These are phyloP conservation scores for Heliconius sara DNA, from an alignment of 2,888 invertebrate genomes.

Conservation along the genomic window DNA sequence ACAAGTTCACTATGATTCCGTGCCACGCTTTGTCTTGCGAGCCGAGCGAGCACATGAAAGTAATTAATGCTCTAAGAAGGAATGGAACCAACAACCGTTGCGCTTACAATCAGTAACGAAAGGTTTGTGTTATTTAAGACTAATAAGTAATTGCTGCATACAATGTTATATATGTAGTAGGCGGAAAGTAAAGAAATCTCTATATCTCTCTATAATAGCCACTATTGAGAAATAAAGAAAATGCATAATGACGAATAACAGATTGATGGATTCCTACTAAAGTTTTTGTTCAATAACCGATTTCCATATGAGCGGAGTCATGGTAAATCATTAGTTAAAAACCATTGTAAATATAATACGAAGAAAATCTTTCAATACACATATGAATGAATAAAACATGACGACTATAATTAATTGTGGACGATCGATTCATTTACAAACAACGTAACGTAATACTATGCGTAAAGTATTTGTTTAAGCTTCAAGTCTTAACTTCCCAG, in stretches of 20 bases:
- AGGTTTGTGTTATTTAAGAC: too few relatives aligned
- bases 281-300: background rate
- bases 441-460: background rate
- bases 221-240: too few relatives aligned
- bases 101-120: background rate
- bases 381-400: slow-evolving; percentile 1
- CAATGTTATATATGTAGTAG: too few relatives aligned
- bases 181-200: too few relatives aligned
- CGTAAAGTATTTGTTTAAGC: background rate
- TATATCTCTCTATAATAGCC: too few relatives aligned
- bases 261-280: background rate
- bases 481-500: too few relatives aligned
- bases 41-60: background rate
- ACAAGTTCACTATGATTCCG: too few relatives aligned
- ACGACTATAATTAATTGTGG: background rate
- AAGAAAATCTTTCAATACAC: background rate
- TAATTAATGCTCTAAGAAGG: background rate
- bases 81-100: background rate
- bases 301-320: background rate
- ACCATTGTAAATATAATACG: background rate
- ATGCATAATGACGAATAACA: background rate
- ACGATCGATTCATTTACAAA: slow-evolving; percentile 13
- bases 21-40: background rate
- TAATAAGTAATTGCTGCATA: too few relatives aligned
- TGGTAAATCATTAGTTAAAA: background rate